Evolutionary conservation across 2,888 invertebrate genomes (phyloP), one percentile per base, ranked within the genome.

Genomic region (Megastigmus dorsalis): DNA sequence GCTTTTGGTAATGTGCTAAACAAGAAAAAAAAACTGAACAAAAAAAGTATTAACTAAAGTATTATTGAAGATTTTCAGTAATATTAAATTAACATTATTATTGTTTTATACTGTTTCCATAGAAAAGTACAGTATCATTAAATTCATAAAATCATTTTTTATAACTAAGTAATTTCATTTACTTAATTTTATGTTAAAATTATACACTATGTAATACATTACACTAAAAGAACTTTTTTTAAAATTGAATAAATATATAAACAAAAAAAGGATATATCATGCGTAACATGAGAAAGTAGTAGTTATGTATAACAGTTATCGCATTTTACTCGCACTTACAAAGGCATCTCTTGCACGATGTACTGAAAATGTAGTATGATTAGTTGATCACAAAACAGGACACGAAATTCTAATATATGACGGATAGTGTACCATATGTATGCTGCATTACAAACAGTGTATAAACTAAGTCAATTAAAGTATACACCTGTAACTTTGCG

Each of bases 391-490:
- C 63, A 50, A 63, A 38, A n/a, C 38, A 52, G 20, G 41, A 41
- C 48, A 55, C 57, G 41, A 62, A 57, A 54, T 20, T 67, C 15
- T 66, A 60, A 60, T 72, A 50, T 66, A 65, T 65, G 50, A 65
- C n/a, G 9, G 38, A 55, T 62, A 30, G 67, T 67, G 63, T 74
- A 74, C 26, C 41, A 57, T 67, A 52, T 30, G 62, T 74, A 74
- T 62, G 41, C 55, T 69, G 70, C 45, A 75, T 69, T 71, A 72
- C 20, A 60, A 77, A 79, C 69, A 80, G 76, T 82, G 80, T 80
- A 79, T 81, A 79, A 82, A 81, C 81, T 82, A 82, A 82, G 82
- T 82, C 82, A 82, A 82, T 82, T 82, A 81, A 77, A 65, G 41
- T 57, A 75, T 70, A 38, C 30, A 54, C 70, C 65, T 75, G 65